Percentiles rank a stretch among this genome's conserved stretches.
Conservation (phyloP, 2,113 vertebrate species). For the Lamprologus sp. region DNA sequence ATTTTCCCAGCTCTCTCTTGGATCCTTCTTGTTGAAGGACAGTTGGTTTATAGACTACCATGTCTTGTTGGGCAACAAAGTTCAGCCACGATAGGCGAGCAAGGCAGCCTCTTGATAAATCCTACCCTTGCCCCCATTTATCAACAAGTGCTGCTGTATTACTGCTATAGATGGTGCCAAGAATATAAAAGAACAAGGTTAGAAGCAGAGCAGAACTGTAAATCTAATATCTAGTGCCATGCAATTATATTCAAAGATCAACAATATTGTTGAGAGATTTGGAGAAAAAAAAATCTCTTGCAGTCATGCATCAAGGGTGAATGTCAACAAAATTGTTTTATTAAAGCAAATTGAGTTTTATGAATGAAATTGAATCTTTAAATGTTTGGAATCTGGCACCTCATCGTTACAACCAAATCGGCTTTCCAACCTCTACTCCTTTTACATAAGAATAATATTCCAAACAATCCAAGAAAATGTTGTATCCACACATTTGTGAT, state of each 20-base stretch:
- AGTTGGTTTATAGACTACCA: constrained; percentile 20
- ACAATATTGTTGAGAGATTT: background rate
- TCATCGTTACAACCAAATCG: background rate
- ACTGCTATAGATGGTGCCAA: background rate
- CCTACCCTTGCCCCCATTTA: constrained; percentile 16
- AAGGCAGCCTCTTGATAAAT: constrained; percentile 35
- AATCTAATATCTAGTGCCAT: constrained; percentile 21
- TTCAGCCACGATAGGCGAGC: constrained; percentile 30
- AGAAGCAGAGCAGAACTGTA: background rate
- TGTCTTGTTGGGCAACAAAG: constrained; percentile 16
- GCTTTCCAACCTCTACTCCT: background rate
- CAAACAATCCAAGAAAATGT: background rate
- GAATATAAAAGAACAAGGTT: constrained; percentile 26
- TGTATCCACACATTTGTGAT: background rate
- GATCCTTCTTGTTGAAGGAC: constrained; percentile 42
- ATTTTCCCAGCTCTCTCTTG: background rate
- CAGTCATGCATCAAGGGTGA: background rate
- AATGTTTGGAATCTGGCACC: background rate
- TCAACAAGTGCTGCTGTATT: constrained; percentile 17
- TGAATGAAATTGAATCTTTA: background rate
- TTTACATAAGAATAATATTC: background rate
- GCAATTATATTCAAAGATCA: background rate
- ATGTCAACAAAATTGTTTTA: background rate
- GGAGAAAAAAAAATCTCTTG: background rate
- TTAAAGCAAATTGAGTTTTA: background rate